These are phyloP conservation scores for Nasonovia ribisnigri DNA, from an alignment of 2,888 invertebrate genomes.

Conservation along the genomic window DNA sequence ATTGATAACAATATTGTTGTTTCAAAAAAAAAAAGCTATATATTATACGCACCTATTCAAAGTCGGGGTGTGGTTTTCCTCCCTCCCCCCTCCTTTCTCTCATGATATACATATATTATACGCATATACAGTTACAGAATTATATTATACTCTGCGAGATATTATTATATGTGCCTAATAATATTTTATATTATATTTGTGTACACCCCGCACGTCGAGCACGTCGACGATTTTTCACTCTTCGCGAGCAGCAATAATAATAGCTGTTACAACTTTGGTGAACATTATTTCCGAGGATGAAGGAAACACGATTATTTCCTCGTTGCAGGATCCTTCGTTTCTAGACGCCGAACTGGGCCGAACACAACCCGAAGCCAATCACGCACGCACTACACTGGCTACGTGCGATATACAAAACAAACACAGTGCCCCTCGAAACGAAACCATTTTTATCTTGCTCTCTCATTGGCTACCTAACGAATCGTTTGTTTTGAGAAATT, in stretches of 20 bases:
- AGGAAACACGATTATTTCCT: conserved; percentile 11
- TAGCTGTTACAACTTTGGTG: neutral
- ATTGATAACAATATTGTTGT: neutral
- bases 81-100: neutral
- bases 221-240: conserved; percentile 16
- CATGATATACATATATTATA: neutral
- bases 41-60: neutral
- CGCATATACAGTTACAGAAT: neutral
- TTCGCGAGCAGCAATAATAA: neutral
- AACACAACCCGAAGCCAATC: neutral
- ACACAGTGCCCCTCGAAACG: neutral
- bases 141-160: neutral
- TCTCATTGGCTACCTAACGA: neutral
- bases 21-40: neutral
- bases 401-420: neutral
- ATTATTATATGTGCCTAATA: neutral
- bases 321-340: neutral
- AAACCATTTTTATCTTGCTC: neutral
- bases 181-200: neutral
- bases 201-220: neutral
- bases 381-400: neutral
- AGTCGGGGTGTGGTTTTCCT: too few relatives aligned
- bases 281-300: conserved; percentile 18
- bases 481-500: neutral
- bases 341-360: neutral